Percentiles rank a stretch among this genome's conserved stretches.
These are phyloP conservation scores for Halesus radiatus DNA, from an alignment of 1,140 invertebrate species.

Conservation along the genomic window DNA sequence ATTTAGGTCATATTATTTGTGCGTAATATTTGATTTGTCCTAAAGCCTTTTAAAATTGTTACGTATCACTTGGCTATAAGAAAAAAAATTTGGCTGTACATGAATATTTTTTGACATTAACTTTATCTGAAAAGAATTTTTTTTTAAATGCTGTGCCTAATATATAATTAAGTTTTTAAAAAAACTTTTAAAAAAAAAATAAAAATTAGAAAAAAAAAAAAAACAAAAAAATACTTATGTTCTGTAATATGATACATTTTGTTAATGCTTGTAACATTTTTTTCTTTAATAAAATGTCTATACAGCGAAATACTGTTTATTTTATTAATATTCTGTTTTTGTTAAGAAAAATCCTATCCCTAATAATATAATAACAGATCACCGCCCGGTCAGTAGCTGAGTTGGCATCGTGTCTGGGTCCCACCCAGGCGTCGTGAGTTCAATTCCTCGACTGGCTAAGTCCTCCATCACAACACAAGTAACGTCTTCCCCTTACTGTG, in stretches of 20 bases:
- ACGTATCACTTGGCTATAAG: conserved; percentile 21
- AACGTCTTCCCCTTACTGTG: too few relatives aligned
- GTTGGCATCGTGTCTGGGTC: too few relatives aligned
- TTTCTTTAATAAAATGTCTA: conserved; percentile 25
- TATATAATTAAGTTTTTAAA: conserved; percentile 20
- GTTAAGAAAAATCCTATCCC: too few relatives aligned
- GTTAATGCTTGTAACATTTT: neutral
- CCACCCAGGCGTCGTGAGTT: too few relatives aligned
- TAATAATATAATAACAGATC: too few relatives aligned
- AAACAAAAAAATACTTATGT: neutral
- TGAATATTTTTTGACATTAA: conserved; percentile 29
- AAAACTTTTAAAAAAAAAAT: neutral
- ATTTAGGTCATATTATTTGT: too few relatives aligned
- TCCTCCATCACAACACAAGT: too few relatives aligned
- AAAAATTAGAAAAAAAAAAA: too few relatives aligned
- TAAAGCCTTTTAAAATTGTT: neutral
- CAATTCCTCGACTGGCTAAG: too few relatives aligned
- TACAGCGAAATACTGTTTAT: neutral
- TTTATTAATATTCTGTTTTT: neutral
- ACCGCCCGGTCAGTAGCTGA: too few relatives aligned
- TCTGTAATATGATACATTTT: neutral
- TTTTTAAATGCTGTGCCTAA: neutral
- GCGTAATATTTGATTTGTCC: neutral
- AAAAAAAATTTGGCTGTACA: conserved; percentile 2
- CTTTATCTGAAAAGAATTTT: conserved; percentile 4